Percentiles rank a stretch among this genome's conserved stretches.
Conservation (phyloP, 2,797 vertebrate genomes). For the Gambusia yucatana region DNA sequence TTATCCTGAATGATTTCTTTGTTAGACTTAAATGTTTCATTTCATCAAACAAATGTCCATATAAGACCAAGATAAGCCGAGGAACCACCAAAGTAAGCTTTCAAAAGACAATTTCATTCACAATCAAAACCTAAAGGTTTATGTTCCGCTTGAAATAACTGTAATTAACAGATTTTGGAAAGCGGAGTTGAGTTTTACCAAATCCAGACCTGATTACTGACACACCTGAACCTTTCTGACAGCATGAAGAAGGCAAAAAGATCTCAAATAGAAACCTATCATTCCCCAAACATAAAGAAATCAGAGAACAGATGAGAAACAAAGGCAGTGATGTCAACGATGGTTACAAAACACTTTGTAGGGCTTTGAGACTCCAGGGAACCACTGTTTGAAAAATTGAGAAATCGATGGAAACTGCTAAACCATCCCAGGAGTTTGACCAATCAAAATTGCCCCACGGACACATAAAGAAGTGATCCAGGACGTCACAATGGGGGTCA, state of each 20-base stretch:
- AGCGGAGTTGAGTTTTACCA: not conserved
- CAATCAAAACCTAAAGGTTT: not conserved
- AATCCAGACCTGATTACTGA: not conserved
- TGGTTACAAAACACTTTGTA: not conserved
- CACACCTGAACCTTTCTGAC: not conserved
- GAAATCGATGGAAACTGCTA: not conserved
- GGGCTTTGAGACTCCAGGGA: not conserved
- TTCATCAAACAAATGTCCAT: not conserved
- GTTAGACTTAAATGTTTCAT: not conserved
- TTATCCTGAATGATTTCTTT: not conserved
- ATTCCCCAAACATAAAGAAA: not conserved
- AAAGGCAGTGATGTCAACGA: not conserved
- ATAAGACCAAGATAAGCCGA: not conserved
- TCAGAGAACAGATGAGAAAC: not conserved
- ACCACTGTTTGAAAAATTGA: not conserved
- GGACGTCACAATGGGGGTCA: not conserved
- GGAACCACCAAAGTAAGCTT: not conserved
- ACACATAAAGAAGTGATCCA: not conserved
- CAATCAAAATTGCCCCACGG: not conserved
- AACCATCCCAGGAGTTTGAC: not conserved
- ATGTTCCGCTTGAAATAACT: not conserved
- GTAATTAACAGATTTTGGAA: not conserved
- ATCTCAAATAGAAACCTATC: not conserved
- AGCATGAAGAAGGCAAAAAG: not conserved
- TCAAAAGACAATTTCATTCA: not conserved